phyloP scores from a whole-genome alignment of 2,888 invertebrate species.

The Drosophila nr. fundita region DNA sequence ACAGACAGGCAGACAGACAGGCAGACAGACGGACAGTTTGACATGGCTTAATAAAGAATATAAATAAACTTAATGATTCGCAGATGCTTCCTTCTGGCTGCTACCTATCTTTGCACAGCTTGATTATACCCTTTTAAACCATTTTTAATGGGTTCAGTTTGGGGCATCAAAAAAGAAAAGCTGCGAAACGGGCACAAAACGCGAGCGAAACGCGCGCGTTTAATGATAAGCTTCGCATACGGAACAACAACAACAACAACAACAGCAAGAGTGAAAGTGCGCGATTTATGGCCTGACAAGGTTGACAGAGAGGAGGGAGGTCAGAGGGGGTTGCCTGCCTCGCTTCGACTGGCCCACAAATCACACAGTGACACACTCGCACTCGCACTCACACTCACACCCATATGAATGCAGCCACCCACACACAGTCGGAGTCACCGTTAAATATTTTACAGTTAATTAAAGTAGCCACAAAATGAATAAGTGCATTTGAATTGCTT shows the following conservation, averaged over 20 bases:
- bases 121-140: not conserved
- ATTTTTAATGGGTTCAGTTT: constrained; percentile 1
- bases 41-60: not conserved
- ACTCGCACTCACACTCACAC: not conserved
- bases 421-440: not conserved
- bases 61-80: not conserved
- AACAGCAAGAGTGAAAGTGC: constrained; percentile 57
- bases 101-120: not conserved
- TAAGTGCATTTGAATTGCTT: constrained; percentile 33
- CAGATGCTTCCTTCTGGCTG: not conserved
- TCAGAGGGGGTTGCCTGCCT: not conserved
- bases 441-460: constrained; percentile 49
- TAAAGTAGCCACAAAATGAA: constrained; percentile 27
- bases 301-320: not conserved
- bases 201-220: constrained; percentile 48
- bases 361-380: constrained; percentile 24
- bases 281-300: constrained; percentile 56
- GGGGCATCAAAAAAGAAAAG: not conserved
- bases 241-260: constrained; percentile 7
- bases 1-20: too few relatives aligned
- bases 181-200: constrained; percentile 28
- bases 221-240: constrained; percentile 57
- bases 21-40: not conserved
- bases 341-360: constrained; percentile 33
- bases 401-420: not conserved